Evolutionary conservation across 2,113 vertebrate species (phyloP), one percentile per base, ranked within the genome.

Genomic region (Syngnathus typhle): DNA sequence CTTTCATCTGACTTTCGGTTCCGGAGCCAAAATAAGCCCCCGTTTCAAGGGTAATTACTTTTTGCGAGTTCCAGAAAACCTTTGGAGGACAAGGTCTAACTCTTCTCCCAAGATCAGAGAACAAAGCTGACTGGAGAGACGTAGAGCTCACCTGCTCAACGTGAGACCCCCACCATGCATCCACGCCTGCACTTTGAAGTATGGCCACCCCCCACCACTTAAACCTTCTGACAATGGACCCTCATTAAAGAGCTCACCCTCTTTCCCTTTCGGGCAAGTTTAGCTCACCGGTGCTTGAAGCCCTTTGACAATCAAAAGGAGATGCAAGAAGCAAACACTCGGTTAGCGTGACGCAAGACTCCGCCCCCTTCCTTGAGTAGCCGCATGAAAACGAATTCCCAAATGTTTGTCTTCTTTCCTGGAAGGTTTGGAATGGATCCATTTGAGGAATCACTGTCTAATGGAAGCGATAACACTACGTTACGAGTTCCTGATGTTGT

Each of bases 131-230:
- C 38, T 65, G 51, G 56, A 10, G 49, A 52, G 49, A 52, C 2
- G 19, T 1, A 3, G 41, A 32, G 44, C 63, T 63, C 64, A 76
- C 70, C 74, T 78, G 46, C 56, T 61, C 54, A 15, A 66, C 8
- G 71, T 46, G 73, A 74, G 75, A 60, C 62, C 58, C 61, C 43
- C 39, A 37, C 49, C 60, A 69, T 46, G 61, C 49, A 54, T 62
- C 60, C n/a, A 27, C 16, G 60, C 60, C 60, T 62, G 60, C 60
- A 68, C 87, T 88, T 88, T 87, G 75, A 86, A 86, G 77, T 72
- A 68, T 64, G 60, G 70, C 46, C 46, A 52, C 32, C 64, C 47
- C 13, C 27, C 44, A 52, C 19, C 18, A 65, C 64, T 65, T 71
- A 21, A 62, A 10, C 7, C 32, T 27, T 61, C 32, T 23, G 19